phyloP scores from a whole-genome alignment of 2,113 vertebrate genomes.

The Nycticryphes semicollaris region DNA sequence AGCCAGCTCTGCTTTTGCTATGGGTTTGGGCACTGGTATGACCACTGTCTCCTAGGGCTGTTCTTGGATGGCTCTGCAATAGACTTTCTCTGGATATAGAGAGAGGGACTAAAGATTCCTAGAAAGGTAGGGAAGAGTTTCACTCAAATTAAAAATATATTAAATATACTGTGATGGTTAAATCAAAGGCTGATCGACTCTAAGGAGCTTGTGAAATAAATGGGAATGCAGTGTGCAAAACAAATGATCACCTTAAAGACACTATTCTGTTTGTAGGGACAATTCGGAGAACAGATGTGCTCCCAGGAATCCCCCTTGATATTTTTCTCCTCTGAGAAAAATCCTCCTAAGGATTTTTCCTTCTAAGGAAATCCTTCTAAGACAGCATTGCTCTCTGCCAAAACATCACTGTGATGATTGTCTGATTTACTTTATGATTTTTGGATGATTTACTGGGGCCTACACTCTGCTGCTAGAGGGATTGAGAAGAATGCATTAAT shows the following conservation, averaged over 20 bases:
- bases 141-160: neutral
- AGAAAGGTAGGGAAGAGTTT: neutral
- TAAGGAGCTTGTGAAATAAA: neutral
- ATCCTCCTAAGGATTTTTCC: too few relatives aligned
- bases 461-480: too few relatives aligned
- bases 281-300: neutral
- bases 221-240: neutral
- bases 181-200: neutral
- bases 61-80: neutral
- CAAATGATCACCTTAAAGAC: neutral
- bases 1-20: neutral
- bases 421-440: neutral
- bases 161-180: neutral
- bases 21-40: neutral
- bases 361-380: neutral
- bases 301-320: neutral
- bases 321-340: neutral
- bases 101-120: neutral
- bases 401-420: neutral
- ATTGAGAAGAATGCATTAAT: too few relatives aligned
- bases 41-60: neutral
- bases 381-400: neutral
- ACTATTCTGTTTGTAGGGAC: neutral
- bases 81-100: neutral
- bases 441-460: neutral